Percentiles rank a stretch among this genome's conserved stretches.
Evolutionary conservation across 2,888 invertebrate genomes (phyloP).

Genomic region (Limenitis arthemis): DNA sequence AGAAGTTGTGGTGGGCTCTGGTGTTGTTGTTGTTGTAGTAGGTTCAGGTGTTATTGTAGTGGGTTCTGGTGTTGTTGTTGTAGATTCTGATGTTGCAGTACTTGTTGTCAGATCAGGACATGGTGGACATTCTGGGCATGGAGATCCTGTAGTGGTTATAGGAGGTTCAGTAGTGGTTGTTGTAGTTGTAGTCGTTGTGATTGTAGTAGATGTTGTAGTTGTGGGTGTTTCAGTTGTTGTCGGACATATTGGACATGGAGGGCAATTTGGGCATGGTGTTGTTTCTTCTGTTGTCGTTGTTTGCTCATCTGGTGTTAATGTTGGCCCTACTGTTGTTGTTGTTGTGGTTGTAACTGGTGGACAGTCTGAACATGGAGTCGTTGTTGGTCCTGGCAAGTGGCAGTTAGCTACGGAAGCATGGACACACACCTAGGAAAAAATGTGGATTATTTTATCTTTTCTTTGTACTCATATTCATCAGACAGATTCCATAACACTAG

Average conservation of each 20-base stretch:
- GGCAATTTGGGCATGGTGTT: background rate
- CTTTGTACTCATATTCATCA: background rate
- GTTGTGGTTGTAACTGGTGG: background rate
- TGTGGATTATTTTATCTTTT: background rate
- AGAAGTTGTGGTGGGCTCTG: constrained; percentile 9
- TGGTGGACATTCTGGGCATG: constrained; percentile 8
- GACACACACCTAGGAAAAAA: constrained; percentile 2
- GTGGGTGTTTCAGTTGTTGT: constrained; percentile 19
- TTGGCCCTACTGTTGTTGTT: background rate
- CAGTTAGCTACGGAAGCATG: constrained; percentile 3
- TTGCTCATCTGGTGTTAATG: background rate
- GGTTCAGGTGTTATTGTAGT: background rate
- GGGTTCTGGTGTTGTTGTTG: constrained; percentile 2
- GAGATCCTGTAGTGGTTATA: constrained; percentile 1
- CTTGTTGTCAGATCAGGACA: constrained; percentile 5
- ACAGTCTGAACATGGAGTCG: background rate
- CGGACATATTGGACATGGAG: background rate
- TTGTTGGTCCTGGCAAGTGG: background rate
- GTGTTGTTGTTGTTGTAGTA: background rate
- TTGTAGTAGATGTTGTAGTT: constrained; percentile 6
- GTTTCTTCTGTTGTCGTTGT: background rate
- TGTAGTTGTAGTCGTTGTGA: background rate
- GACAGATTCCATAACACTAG: too few species aligned
- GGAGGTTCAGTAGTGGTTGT: constrained; percentile 14
- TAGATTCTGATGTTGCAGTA: constrained; percentile 12